These are phyloP conservation scores for Cephus cinctus DNA, from an alignment of 1,140 invertebrate genomes.

Conservation along the genomic window DNA sequence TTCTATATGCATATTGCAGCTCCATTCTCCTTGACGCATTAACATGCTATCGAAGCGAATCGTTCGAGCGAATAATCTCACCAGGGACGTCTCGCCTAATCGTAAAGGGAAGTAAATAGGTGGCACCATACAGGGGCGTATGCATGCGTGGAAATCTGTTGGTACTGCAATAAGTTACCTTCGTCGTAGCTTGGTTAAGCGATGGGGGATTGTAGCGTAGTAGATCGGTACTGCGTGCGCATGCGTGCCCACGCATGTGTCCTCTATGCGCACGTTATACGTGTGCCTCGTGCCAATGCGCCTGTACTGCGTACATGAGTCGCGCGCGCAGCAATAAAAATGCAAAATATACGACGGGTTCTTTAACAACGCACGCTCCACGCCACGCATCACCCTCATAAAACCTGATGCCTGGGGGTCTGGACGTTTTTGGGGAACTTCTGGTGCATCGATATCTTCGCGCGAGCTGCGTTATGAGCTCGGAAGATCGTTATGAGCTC, in stretches of 20 bases:
- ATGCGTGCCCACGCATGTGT: slow-evolving; percentile 15
- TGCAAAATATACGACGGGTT: slow-evolving; percentile 41
- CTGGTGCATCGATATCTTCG: slow-evolving; percentile 3
- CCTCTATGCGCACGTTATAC: neutral
- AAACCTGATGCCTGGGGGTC: slow-evolving; percentile 8
- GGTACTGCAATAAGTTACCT: too few species aligned
- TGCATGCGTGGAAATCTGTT: too few species aligned
- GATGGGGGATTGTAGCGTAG: neutral
- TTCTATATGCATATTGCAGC: too few species aligned
- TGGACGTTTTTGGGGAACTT: slow-evolving; percentile 8
- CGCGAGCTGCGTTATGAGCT: too few species aligned
- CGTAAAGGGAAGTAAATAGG: too few species aligned
- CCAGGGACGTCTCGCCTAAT: too few species aligned
- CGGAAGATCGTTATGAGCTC: too few species aligned
- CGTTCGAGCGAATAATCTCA: too few species aligned
- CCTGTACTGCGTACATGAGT: slow-evolving; percentile 10
- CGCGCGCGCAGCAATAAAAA: slow-evolving; percentile 41
- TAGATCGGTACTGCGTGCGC: slow-evolving; percentile 4
- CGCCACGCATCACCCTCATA: slow-evolving; percentile 20
- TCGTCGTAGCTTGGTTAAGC: neutral
- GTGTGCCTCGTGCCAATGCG: slow-evolving; percentile 7
- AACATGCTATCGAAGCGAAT: too few species aligned
- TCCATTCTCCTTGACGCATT: too few species aligned
- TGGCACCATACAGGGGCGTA: too few species aligned
- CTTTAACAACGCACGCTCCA: slow-evolving; percentile 30